Conservation (phyloP, 2,797 vertebrate species). For the Lophius americanus region DNA sequence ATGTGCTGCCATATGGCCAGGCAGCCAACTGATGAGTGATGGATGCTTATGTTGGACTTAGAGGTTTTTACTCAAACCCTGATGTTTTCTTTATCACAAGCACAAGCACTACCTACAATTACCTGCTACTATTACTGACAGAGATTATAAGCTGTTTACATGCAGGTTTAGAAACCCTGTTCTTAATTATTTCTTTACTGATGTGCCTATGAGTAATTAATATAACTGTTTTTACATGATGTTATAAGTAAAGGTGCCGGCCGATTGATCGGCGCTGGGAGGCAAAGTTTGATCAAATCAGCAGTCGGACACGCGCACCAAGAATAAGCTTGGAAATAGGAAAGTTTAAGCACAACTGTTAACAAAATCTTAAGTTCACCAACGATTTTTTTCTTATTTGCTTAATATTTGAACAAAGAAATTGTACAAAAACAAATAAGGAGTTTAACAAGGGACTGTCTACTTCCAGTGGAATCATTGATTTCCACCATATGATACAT, state of each 20-base stretch:
- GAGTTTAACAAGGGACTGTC: too few relatives aligned
- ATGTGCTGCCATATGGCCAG: slow-evolving; percentile 40
- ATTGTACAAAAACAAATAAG: neutral
- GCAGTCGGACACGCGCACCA: too few relatives aligned
- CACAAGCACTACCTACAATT: neutral
- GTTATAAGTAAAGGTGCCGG: too few relatives aligned
- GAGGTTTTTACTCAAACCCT: slow-evolving; percentile 41
- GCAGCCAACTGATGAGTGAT: slow-evolving; percentile 41
- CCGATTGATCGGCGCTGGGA: too few relatives aligned
- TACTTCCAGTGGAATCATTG: too few relatives aligned
- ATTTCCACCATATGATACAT: too few relatives aligned
- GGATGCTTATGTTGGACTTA: slow-evolving; percentile 57
- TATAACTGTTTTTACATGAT: too few relatives aligned
- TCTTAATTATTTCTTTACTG: neutral
- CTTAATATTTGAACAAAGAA: neutral
- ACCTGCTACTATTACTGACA: slow-evolving; percentile 13
- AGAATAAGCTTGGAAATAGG: neutral
- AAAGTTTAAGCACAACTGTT: neutral
- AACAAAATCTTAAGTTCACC: neutral
- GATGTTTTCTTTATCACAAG: slow-evolving; percentile 10
- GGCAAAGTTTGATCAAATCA: too few relatives aligned
- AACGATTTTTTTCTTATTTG: neutral
- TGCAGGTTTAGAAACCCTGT: neutral
- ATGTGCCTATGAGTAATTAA: too few relatives aligned
- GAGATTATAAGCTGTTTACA: neutral